phyloP scores from a whole-genome alignment of 2,113 vertebrate genomes.

The Tupaia tana region DNA sequence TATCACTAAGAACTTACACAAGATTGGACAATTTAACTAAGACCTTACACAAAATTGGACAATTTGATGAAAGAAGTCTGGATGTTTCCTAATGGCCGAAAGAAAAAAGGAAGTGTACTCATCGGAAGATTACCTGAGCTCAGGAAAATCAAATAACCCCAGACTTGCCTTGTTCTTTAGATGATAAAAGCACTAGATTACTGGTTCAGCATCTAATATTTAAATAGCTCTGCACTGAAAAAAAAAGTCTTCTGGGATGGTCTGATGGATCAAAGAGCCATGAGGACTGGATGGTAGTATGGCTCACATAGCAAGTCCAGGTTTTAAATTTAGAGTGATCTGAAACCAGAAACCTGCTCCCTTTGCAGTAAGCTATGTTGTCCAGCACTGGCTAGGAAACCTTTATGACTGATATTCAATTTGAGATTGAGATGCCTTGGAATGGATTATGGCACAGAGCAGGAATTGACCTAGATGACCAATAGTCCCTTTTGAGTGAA shows the following conservation, averaged over 20 bases:
- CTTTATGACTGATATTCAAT: neutral
- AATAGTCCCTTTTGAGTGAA: neutral
- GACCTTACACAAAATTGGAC: neutral
- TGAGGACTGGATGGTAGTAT: neutral
- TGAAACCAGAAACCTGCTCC: neutral
- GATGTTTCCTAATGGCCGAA: neutral
- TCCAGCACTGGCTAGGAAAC: neutral
- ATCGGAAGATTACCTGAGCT: neutral
- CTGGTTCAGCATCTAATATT: neutral
- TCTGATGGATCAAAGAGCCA: neutral
- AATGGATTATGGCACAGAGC: neutral
- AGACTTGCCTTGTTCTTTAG: neutral
- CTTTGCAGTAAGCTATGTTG: neutral
- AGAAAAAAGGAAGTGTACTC: neutral
- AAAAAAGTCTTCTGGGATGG: neutral
- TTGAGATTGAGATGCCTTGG: neutral
- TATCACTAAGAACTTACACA: neutral
- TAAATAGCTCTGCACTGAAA: neutral
- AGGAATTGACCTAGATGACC: neutral
- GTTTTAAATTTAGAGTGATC: neutral
- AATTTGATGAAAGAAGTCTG: conserved; percentile 9
- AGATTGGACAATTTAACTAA: neutral
- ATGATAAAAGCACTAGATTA: conserved; percentile 7
- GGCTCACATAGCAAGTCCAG: neutral
- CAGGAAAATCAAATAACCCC: conserved; percentile 44